These are phyloP conservation scores for Pseudorasbora parva DNA, from an alignment of 2,113 vertebrate genomes.

Conservation along the genomic window DNA sequence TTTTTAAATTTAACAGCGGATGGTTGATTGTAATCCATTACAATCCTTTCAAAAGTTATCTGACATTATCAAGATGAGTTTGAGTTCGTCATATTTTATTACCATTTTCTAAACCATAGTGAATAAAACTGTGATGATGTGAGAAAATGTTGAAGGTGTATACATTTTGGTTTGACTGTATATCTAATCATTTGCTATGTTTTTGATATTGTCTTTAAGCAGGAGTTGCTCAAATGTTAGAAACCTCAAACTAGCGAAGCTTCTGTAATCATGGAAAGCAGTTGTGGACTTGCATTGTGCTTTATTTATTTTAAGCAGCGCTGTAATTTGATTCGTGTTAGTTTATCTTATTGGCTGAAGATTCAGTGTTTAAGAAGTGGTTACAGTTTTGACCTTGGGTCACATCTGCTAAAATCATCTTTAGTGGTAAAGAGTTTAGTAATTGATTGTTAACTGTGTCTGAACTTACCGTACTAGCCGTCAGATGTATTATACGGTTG, in stretches of 20 bases:
- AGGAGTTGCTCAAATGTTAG: background rate
- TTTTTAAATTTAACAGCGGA: too few relatives aligned
- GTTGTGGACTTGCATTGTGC: background rate
- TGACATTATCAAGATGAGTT: too few relatives aligned
- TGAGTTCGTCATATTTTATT: too few relatives aligned
- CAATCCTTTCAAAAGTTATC: too few relatives aligned
- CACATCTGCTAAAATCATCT: conserved; percentile 53
- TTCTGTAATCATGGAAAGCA: background rate
- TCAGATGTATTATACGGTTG: conserved; percentile 56
- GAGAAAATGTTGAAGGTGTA: too few relatives aligned
- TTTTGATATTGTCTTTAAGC: background rate
- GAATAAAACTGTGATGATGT: too few relatives aligned
- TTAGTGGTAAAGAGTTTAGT: conserved; percentile 22
- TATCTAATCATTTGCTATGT: background rate
- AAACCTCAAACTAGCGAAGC: background rate
- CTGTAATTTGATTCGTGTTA: background rate
- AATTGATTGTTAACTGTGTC: conserved; percentile 56
- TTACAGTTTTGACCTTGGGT: conserved; percentile 24
- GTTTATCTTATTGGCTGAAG: conserved; percentile 6
- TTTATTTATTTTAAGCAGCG: background rate
- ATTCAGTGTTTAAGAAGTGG: conserved; percentile 6
- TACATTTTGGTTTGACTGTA: too few relatives aligned
- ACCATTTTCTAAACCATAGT: too few relatives aligned
- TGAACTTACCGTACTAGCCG: conserved; percentile 44
- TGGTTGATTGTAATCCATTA: too few relatives aligned